phyloP scores from a whole-genome alignment of 2,113 vertebrate species.

The Corvus cornix region DNA sequence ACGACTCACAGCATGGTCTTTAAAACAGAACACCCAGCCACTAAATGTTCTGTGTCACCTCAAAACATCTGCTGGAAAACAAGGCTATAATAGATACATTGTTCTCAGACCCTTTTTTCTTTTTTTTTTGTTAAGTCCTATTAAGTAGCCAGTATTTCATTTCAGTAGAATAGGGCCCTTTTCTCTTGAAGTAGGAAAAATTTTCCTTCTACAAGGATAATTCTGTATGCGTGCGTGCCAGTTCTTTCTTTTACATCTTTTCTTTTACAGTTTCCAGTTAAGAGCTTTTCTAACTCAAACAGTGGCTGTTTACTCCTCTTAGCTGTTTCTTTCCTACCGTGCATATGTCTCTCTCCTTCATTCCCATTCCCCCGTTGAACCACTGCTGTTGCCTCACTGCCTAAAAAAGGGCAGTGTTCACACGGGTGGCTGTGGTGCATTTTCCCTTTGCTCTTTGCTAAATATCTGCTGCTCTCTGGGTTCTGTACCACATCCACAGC shows the following conservation, averaged over 20 bases:
- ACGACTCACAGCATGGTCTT: slow-evolving; percentile 52
- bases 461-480: background rate
- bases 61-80: slow-evolving; percentile 68
- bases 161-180: slow-evolving; percentile 45
- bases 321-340: background rate
- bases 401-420: background rate
- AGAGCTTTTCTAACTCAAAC: background rate
- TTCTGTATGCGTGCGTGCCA: background rate
- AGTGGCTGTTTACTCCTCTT: background rate
- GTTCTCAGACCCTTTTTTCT: slow-evolving; percentile 27
- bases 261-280: background rate
- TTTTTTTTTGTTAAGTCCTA: slow-evolving; percentile 36
- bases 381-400: accelerated
- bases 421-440: accelerated
- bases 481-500: background rate
- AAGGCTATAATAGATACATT: slow-evolving; percentile 65
- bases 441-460: background rate
- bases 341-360: background rate
- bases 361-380: background rate
- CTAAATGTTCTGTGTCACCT: slow-evolving; percentile 55
- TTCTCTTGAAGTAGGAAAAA: slow-evolving; percentile 42
- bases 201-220: slow-evolving; percentile 11
- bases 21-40: slow-evolving; percentile 55
- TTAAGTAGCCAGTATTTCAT: slow-evolving; percentile 50
- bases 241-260: slow-evolving; percentile 5